Evolutionary conservation across 2,113 vertebrate species (phyloP).

Genomic region (Probosciger aterrimus): DNA sequence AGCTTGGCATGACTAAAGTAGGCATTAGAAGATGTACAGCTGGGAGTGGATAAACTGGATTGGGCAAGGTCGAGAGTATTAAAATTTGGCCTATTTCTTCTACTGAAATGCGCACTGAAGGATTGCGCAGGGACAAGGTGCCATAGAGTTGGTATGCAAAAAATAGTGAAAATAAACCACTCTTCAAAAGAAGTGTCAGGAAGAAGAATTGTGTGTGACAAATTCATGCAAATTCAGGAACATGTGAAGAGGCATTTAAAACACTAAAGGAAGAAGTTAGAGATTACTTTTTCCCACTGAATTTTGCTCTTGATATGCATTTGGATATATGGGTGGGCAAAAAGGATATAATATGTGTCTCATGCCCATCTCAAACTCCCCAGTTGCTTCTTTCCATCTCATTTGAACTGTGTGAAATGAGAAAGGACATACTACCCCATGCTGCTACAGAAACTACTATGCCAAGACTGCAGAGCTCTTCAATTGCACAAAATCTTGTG

Average conservation of each 20-base stretch:
- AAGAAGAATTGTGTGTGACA: neutral
- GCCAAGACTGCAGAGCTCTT: neutral
- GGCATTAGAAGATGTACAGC: neutral
- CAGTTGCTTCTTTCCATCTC: neutral
- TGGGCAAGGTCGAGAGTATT: conserved; percentile 38
- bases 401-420: neutral
- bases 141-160: neutral
- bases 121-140: neutral
- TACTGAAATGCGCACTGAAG: neutral
- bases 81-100: conserved; percentile 59
- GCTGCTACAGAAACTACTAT: neutral
- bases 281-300: neutral
- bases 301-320: neutral
- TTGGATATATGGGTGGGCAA: neutral
- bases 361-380: neutral
- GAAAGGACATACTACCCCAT: neutral
- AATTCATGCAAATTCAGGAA: neutral
- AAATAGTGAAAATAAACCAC: neutral
- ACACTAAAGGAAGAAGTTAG: neutral
- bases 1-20: conserved; percentile 38
- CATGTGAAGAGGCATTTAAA: neutral
- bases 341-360: neutral
- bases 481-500: neutral
- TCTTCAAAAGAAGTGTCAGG: neutral
- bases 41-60: conserved; percentile 51